Conservation (phyloP, 2,888 invertebrate genomes). For the Tryphoninae sp. region DNA sequence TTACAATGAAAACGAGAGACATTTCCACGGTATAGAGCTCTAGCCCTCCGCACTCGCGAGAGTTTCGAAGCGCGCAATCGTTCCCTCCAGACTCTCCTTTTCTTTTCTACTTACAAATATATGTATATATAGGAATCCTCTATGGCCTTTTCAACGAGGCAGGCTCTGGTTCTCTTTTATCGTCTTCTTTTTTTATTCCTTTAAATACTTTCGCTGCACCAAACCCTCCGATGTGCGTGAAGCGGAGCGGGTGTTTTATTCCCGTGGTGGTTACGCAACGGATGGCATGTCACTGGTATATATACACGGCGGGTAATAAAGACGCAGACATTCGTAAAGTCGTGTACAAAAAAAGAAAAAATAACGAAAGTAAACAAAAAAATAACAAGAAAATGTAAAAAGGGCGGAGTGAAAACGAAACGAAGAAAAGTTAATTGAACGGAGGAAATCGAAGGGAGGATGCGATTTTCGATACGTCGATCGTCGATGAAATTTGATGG, state of each 20-base stretch:
- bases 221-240: slow-evolving; percentile 1
- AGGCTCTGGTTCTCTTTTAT: not conserved
- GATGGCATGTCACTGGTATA: slow-evolving; percentile 24
- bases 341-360: not conserved
- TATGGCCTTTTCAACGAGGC: slow-evolving; percentile 40
- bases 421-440: not conserved
- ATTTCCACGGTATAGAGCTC: not conserved
- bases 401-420: not conserved
- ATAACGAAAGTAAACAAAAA: too few species aligned
- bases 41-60: slow-evolving; percentile 15
- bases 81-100: slow-evolving; percentile 55
- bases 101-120: slow-evolving; percentile 13
- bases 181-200: slow-evolving; percentile 24
- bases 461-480: not conserved
- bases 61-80: slow-evolving; percentile 53
- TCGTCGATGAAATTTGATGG: not conserved
- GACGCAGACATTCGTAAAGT: slow-evolving; percentile 31
- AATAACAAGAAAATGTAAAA: too few species aligned
- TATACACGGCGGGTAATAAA: slow-evolving; percentile 28
- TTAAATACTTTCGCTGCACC: slow-evolving; percentile 26
- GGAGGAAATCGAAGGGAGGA: slow-evolving; percentile 3
- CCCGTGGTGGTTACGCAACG: slow-evolving; percentile 42
- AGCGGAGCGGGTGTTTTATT: slow-evolving; percentile 47
- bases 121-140: slow-evolving; percentile 7
- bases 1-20: slow-evolving; percentile 40